phyloP scores from a whole-genome alignment of 2,797 vertebrate genomes.

The Scomberomorus guttatus region DNA sequence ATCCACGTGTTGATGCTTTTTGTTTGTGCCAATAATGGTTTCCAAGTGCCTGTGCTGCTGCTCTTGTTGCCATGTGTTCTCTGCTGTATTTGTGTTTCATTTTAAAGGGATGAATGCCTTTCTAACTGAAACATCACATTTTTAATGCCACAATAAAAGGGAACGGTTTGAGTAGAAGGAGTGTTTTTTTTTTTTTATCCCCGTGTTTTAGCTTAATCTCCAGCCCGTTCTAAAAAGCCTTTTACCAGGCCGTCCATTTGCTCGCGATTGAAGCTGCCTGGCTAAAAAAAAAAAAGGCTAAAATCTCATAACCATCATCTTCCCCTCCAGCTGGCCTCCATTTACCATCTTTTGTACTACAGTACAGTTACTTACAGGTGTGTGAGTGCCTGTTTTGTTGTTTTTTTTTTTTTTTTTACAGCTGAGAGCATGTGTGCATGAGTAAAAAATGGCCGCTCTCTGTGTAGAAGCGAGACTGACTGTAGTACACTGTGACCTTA shows the following conservation, averaged over 20 bases:
- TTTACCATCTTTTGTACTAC: conserved; percentile 55
- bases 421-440: neutral
- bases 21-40: conserved; percentile 24
- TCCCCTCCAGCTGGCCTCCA: conserved; percentile 53
- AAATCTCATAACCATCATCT: conserved; percentile 57
- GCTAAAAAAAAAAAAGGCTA: conserved; percentile 51
- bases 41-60: conserved; percentile 29
- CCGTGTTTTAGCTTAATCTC: conserved; percentile 51
- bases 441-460: conserved; percentile 14
- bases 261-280: conserved; percentile 50
- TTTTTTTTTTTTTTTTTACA: neutral
- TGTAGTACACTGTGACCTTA: conserved; percentile 24
- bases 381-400: conserved; percentile 1
- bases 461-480: conserved; percentile 4
- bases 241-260: conserved; percentile 54
- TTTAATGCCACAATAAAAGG: conserved; percentile 64
- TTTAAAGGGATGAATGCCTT: conserved; percentile 57
- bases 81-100: conserved; percentile 41
- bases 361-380: conserved; percentile 28
- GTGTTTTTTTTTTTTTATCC: conserved; percentile 10
- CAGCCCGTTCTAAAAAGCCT: conserved; percentile 46
- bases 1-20: neutral
- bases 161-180: conserved; percentile 24
- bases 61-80: conserved; percentile 38
- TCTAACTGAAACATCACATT: conserved; percentile 48